Evolutionary conservation across 1,140 invertebrate genomes (phyloP).

Genomic region (Drosophila sproati): DNA sequence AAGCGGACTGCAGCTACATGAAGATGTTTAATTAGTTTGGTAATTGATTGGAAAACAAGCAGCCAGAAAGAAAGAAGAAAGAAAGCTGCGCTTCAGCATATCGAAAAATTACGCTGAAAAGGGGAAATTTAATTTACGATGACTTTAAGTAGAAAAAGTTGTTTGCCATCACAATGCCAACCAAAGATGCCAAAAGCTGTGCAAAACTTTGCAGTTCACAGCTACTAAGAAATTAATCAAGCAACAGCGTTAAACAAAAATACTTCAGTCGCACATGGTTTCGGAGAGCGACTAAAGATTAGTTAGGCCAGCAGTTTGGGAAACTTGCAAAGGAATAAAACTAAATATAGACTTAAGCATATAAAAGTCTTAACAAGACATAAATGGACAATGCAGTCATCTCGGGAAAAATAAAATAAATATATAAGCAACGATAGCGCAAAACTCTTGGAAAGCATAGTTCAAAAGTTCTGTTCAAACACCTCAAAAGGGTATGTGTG

Average conservation of each 20-base stretch:
- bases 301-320: slow-evolving; percentile 66
- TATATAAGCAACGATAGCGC: slow-evolving; percentile 48
- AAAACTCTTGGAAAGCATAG: slow-evolving; percentile 28
- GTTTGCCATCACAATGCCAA: neutral
- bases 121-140: neutral
- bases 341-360: slow-evolving; percentile 72
- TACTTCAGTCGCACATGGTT: slow-evolving; percentile 3
- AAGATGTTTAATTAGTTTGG: too few relatives aligned
- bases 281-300: slow-evolving; percentile 57
- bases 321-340: slow-evolving; percentile 65
- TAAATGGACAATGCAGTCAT: slow-evolving; percentile 67
- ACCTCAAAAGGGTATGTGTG: slow-evolving; percentile 58
- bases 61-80: neutral
- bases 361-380: slow-evolving; percentile 83
- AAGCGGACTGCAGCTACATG: too few relatives aligned
- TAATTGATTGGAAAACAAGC: neutral
- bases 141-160: neutral
- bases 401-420: neutral
- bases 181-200: neutral
- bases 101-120: too few relatives aligned
- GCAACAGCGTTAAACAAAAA: slow-evolving; percentile 29
- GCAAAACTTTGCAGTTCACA: neutral
- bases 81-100: neutral
- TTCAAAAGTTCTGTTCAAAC: slow-evolving; percentile 63
- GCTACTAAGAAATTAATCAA: slow-evolving; percentile 60